Evolutionary conservation across 2,113 vertebrate genomes (phyloP).

Genomic region (Amphilophus citrinellus): DNA sequence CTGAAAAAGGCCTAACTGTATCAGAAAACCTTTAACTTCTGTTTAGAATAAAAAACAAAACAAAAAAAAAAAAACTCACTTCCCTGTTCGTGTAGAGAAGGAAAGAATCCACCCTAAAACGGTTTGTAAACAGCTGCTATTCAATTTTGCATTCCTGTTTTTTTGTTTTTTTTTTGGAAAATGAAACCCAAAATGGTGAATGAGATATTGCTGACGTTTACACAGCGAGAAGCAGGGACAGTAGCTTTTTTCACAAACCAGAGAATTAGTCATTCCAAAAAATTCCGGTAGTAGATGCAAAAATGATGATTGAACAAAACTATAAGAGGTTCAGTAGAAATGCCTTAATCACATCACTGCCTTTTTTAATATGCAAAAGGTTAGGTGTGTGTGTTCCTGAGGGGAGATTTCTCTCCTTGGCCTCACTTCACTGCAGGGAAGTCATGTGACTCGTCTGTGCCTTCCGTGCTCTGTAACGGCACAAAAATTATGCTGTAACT

Average conservation of each 20-base stretch:
- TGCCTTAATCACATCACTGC: not conserved
- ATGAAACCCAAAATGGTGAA: not conserved
- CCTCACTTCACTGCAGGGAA: no score
- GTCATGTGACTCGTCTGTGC: not conserved
- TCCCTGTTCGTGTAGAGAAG: not conserved
- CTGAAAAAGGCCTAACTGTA: constrained; percentile 22
- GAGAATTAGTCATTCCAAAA: not conserved
- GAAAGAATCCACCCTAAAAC: not conserved
- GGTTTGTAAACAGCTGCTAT: not conserved
- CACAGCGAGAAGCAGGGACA: not conserved
- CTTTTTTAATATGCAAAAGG: not conserved
- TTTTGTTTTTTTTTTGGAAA: not conserved
- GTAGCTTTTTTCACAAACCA: not conserved
- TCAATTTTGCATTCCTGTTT: not conserved
- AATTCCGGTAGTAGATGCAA: not conserved
- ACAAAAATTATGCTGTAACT: not conserved
- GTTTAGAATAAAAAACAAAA: not conserved
- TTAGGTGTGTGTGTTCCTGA: not conserved
- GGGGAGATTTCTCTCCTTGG: no score
- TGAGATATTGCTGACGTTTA: not conserved
- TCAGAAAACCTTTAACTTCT: not conserved
- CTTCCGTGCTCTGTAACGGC: no score
- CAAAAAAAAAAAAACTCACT: not conserved
- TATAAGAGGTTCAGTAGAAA: not conserved
- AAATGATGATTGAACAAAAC: not conserved